These are phyloP conservation scores for Yoshiicerus persimilis DNA, from an alignment of 1,140 invertebrate genomes.

Conservation along the genomic window DNA sequence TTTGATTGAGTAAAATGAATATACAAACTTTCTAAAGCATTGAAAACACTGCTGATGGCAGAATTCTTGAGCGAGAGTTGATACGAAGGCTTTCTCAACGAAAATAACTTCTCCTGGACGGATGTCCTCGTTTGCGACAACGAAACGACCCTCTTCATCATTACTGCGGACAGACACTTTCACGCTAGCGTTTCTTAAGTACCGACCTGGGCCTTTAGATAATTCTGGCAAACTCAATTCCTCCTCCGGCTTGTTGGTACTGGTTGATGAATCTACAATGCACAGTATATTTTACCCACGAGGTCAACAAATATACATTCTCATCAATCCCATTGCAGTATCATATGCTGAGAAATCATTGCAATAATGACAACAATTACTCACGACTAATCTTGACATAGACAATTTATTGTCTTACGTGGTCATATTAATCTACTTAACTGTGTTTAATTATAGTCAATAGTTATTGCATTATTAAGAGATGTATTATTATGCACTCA, in stretches of 20 bases:
- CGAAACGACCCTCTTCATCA: slow-evolving; percentile 39
- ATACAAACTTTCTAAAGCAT: slow-evolving; percentile 63
- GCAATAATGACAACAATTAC: too few species aligned
- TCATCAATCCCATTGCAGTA: not conserved
- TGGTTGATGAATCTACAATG: not conserved
- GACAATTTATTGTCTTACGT: too few species aligned
- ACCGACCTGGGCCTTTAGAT: slow-evolving; percentile 27
- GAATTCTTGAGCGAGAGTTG: slow-evolving; percentile 67
- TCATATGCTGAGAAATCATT: too few species aligned
- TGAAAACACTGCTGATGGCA: slow-evolving; percentile 77
- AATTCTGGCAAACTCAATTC: slow-evolving; percentile 21
- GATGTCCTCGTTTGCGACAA: slow-evolving; percentile 64
- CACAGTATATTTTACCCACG: not conserved
- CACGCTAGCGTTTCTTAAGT: slow-evolving; percentile 30
- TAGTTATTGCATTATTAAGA: too few species aligned
- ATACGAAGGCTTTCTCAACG: slow-evolving; percentile 72
- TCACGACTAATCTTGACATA: too few species aligned
- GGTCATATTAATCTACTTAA: too few species aligned
- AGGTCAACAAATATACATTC: not conserved
- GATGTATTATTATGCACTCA: too few species aligned
- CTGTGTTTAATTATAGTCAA: too few species aligned
- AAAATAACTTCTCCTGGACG: slow-evolving; percentile 68
- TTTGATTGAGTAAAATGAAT: not conserved
- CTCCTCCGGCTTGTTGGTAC: not conserved
- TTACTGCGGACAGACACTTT: slow-evolving; percentile 17